Base-by-base conservation (phyloP, 2,888 invertebrate species). In the Neuroscelio doddi region DNA sequence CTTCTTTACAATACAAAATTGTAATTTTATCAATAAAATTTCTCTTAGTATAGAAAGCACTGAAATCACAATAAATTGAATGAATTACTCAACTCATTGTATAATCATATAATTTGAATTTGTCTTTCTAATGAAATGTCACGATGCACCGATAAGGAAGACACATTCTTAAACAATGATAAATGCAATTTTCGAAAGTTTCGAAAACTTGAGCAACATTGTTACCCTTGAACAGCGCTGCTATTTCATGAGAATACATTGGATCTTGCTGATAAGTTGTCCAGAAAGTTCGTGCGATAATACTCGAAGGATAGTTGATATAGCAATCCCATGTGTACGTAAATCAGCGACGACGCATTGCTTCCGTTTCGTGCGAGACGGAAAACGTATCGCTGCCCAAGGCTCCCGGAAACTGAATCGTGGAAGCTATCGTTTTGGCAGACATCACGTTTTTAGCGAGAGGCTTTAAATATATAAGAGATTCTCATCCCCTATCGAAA, bases 291-390 rank as follows among this genome's bases (percentile, higher is more conserved):
- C 47, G 52, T 41, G 52, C 52, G 59, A 59, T 59, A 59, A 52
- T 52, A 52, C 52, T 59, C 47, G 52, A 59, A 52, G 52, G 51
- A 59, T 59, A 42, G 59, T 59, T 59, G 52, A 59, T 53, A 47
- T 46, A 42, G 59, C 47, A 42, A 41, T 59, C 59, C 46, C 51
- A 41, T 14, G 59, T 52, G 47, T 52, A 49, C 72, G 72, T 78
- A 78, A 75, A 78, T 79, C 79, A 78, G 67, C 57, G 65, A 44
- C 74, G 75, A 79, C 71, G 71, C 76, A 76, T 77, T 72, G 68
- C 73, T 79, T 79, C 78, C 79, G 75, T 71, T 72, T 70, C 67
- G 66, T 64, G 61, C 70, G 66, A 57, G 62, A 62, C 49, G 51
- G 38, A 51, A 59, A 65, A 56, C 55, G 56, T 56, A 51, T 61